Base-by-base conservation (phyloP, 2,113 vertebrate species). In the Tamias sibiricus region DNA sequence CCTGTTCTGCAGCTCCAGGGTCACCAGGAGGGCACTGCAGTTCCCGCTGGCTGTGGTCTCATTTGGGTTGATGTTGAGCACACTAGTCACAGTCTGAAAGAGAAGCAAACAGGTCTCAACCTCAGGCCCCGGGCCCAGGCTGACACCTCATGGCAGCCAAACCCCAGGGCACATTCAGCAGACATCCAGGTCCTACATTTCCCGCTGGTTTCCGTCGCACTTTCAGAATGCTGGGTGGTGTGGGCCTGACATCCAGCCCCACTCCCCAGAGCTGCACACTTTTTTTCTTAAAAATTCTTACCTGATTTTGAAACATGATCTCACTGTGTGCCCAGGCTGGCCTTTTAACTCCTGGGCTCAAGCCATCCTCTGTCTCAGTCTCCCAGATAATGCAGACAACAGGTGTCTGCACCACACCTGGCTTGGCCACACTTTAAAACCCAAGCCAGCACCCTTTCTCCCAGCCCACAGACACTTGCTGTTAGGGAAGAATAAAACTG, bases 1-100 rank as follows among this genome's bases (percentile, higher is more conserved):
- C 22, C 84, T 98, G 17, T 98, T 98, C 11, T 32, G 95, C 93
- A 99, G 79, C n/a, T 92, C 95, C 97, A 99, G 96, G 12, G 95
- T 90, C 37, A 99, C 98, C 44, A 76, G 98, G 0, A 22, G 96
- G 83, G 85, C 42, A 14, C 86, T 79, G 5, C 99, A 99, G 3
- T 8, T 98, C 76, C 99, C 99, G 3, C 71, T 91, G 22, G 37
- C 3, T 2, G 0, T 92, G 14, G 99, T 99, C 83, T 97, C 97
- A 11, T 2, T 97, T 13, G 99, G 99, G 90, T 97, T 3, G 97
- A 99, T 96, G 96, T 99, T 99, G 42, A 99, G 84, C 35, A 99
- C 44, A 59, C 68, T 72, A 4, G 71, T 90, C 89, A 88, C 9
- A 0, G 72, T 96, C 97, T 98, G 32, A 13, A 42, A 83, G 30